These are phyloP conservation scores for Pygmarrhopalites habei DNA, from an alignment of 1,140 invertebrate genomes.

Conservation along the genomic window DNA sequence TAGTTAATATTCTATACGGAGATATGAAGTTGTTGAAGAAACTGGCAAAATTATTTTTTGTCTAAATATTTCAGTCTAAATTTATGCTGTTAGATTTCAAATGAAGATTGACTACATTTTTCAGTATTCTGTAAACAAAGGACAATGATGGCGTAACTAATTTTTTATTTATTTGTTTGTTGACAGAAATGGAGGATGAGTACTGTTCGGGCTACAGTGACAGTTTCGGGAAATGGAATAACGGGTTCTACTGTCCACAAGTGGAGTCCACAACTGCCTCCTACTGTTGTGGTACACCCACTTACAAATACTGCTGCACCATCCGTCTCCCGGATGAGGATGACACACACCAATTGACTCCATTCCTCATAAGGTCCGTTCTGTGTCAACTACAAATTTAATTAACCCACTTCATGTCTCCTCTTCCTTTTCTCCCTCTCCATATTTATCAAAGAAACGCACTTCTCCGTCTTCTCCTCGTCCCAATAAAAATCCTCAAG, in stretches of 20 bases:
- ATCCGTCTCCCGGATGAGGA: slow-evolving; percentile 21
- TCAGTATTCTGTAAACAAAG: too few relatives aligned
- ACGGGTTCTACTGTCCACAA: slow-evolving; percentile 48
- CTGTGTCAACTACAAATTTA: slow-evolving; percentile 12
- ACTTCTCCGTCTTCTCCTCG: too few relatives aligned
- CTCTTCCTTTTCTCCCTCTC: too few relatives aligned
- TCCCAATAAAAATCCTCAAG: too few relatives aligned
- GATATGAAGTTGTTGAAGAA: too few relatives aligned
- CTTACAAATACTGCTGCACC: slow-evolving; percentile 46
- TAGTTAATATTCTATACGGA: too few relatives aligned
- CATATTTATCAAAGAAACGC: too few relatives aligned
- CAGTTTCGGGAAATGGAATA: slow-evolving; percentile 48
- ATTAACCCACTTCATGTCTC: not conserved
- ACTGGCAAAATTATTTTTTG: too few relatives aligned
- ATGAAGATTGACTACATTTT: too few relatives aligned
- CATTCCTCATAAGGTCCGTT: slow-evolving; percentile 22
- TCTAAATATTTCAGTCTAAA: too few relatives aligned
- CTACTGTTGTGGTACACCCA: slow-evolving; percentile 46
- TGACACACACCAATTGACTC: slow-evolving; percentile 9
- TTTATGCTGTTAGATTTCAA: too few relatives aligned
- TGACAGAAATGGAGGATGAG: slow-evolving; percentile 43
- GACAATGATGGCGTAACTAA: too few relatives aligned
- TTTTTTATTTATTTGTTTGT: not conserved
- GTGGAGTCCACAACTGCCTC: slow-evolving; percentile 42
- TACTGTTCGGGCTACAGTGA: slow-evolving; percentile 48